Base-by-base conservation (phyloP, 2,113 vertebrate species). In the Paratilapia polleni region DNA sequence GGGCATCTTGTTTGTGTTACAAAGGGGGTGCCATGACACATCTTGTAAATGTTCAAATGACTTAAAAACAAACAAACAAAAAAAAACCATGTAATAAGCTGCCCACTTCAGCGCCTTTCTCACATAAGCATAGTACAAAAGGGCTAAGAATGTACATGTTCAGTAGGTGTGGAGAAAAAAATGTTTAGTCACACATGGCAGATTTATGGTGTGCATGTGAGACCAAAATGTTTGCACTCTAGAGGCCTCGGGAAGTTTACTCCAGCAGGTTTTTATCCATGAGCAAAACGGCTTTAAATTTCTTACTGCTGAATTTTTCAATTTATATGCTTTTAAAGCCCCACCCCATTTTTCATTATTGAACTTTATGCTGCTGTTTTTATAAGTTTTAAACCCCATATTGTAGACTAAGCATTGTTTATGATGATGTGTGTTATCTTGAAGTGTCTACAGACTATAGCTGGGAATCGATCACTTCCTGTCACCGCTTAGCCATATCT, bases 381-480 rank as follows among this genome's bases (percentile, higher is more conserved):
- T 22, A 20, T 7, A 41, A 4, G 26, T 68, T 76, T 78, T 43
- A 56, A 64, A 75, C 15, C 43, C 17, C 1, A 8, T 41, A 60
- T 66, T 68, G 26, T 64, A 41, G 73, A 14, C 68, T 56, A 47
- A 77, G 52, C 20, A 57, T 28, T 62, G 68, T 61, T 38, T 60
- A 38, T 59, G 13, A 36, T 56, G 2, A 11, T 26, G 10, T 62
- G 17, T 49, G 31, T 74, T 83, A 83, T 74, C 52, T 60, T 61
- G 6, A 74, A 49, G 15, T 66, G 52, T 78, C 68, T 59, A 24
- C 2, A 8, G 52, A 73, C 49, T 31, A n/a, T 9, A 83, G 62
- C 26, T 56, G 26, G 7, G 24, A 85, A 77, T 64, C 2, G 6
- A 73, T 80, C 28, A 78, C 64, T 81, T 81, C 36, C 41, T 68